Conservation (phyloP, 2,888 invertebrate species). For the Agrotis puta region DNA sequence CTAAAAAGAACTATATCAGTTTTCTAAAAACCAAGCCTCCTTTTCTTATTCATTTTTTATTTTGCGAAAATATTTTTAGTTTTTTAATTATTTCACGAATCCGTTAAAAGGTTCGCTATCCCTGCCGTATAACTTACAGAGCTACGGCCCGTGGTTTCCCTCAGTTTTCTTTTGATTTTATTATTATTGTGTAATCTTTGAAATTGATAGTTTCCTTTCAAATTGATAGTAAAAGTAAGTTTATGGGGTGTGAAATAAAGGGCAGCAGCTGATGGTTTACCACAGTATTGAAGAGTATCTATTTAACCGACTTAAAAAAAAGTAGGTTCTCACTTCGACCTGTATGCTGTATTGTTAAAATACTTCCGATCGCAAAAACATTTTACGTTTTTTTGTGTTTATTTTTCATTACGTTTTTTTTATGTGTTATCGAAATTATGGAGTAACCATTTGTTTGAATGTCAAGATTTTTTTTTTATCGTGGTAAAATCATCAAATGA, state of each 20-base stretch:
- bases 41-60: not conserved
- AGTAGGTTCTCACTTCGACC: too few species aligned
- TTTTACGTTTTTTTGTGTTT: too few species aligned
- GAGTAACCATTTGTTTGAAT: not conserved
- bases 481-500: too few species aligned
- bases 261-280: constrained; percentile 39
- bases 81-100: not conserved
- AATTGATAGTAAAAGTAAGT: constrained; percentile 43
- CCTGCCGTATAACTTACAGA: constrained; percentile 31
- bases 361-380: too few species aligned
- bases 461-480: not conserved
- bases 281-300: not conserved
- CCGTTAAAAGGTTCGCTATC: constrained; percentile 9
- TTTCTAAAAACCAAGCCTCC: too few species aligned
- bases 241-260: constrained; percentile 32
- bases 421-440: too few species aligned
- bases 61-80: not conserved
- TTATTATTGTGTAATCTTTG: constrained; percentile 41
- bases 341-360: too few species aligned
- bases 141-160: constrained; percentile 49
- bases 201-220: constrained; percentile 43
- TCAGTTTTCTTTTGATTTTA: constrained; percentile 61
- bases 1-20: too few species aligned
- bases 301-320: too few species aligned
- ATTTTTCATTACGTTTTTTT: too few species aligned